Conservation (phyloP, 2,888 invertebrate genomes). For the Scaptomyza flava region DNA sequence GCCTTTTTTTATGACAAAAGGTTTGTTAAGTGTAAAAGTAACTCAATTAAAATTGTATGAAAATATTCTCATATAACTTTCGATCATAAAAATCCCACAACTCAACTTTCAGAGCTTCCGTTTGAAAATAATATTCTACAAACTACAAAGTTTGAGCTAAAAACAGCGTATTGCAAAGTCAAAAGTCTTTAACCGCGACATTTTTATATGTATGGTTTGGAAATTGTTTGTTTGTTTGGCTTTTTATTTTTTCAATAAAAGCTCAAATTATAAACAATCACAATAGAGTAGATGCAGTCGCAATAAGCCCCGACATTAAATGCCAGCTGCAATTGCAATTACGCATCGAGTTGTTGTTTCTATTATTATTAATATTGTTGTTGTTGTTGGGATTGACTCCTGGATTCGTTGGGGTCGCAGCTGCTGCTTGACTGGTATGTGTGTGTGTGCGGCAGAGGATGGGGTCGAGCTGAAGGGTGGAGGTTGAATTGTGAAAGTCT, state of each 20-base stretch:
- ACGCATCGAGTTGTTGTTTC: constrained; percentile 15
- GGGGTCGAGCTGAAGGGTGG: neutral
- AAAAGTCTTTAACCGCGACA: too few relatives aligned
- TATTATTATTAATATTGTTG: neutral
- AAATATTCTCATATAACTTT: too few relatives aligned
- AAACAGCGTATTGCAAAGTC: neutral
- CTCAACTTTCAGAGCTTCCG: too few relatives aligned
- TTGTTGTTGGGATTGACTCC: constrained; percentile 12
- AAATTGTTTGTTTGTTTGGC: neutral
- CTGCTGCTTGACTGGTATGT: neutral
- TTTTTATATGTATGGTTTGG: neutral
- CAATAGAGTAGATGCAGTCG: constrained; percentile 47
- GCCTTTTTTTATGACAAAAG: too few relatives aligned
- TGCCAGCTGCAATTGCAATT: constrained; percentile 47
- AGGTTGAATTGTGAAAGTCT: constrained; percentile 53
- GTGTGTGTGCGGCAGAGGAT: neutral
- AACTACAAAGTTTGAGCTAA: too few relatives aligned
- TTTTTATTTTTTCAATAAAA: constrained; percentile 36
- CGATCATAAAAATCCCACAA: too few relatives aligned
- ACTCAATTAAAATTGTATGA: too few relatives aligned
- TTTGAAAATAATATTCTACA: too few relatives aligned
- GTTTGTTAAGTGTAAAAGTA: too few relatives aligned
- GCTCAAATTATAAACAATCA: constrained; percentile 71
- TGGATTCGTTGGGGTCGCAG: constrained; percentile 10
- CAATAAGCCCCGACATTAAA: constrained; percentile 45